phyloP scores from a whole-genome alignment of 2,888 invertebrate genomes.

The Sphinx pinastri region DNA sequence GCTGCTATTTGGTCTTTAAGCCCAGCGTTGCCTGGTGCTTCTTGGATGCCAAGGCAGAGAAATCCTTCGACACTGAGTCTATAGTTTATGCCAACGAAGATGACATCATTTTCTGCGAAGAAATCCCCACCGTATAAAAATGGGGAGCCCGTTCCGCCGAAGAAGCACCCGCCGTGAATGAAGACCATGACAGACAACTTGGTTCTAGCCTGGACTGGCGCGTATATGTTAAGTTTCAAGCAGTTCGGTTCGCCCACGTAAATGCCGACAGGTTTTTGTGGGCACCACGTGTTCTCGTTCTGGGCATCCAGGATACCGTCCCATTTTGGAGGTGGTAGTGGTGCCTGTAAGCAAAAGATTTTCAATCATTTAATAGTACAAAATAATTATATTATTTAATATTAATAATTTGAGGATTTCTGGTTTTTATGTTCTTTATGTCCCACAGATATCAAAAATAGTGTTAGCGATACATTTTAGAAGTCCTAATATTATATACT shows the following conservation, averaged over 20 bases:
- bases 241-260: conserved; percentile 68
- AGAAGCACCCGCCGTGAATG: conserved; percentile 86
- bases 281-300: conserved; percentile 71
- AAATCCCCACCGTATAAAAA: conserved; percentile 85
- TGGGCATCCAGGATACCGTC: conserved; percentile 69
- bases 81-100: conserved; percentile 85
- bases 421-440: too few species aligned
- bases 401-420: too few species aligned
- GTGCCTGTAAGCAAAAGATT: conserved; percentile 62
- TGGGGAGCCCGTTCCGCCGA: conserved; percentile 83
- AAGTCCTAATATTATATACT: too few species aligned
- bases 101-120: conserved; percentile 82
- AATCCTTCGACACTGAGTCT: conserved; percentile 85
- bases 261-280: conserved; percentile 60
- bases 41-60: conserved; percentile 84
- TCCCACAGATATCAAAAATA: too few species aligned
- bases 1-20: conserved; percentile 81
- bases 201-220: conserved; percentile 50
- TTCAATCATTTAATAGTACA: too few species aligned
- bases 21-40: conserved; percentile 87
- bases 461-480: too few species aligned
- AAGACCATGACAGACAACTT: conserved; percentile 85
- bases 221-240: conserved; percentile 69
- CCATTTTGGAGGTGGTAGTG: conserved; percentile 71
- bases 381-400: too few species aligned